Percentiles rank a stretch among this genome's conserved stretches.
Conservation (phyloP, 2,888 invertebrate genomes). For the Polydrusus tereticollis region DNA sequence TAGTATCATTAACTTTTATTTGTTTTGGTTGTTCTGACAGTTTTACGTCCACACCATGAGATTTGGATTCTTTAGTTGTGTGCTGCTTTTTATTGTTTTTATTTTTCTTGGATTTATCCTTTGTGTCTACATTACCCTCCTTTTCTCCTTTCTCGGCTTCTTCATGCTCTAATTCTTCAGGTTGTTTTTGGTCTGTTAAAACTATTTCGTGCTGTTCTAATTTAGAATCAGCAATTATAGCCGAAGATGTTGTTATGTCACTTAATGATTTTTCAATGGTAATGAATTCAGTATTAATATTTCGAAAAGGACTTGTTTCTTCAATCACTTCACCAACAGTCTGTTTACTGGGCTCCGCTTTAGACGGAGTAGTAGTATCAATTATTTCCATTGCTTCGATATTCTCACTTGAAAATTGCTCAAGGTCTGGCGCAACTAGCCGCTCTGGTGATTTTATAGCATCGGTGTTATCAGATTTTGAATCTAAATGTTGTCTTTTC, state of each 20-base stretch:
- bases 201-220: background rate
- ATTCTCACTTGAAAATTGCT: background rate
- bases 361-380: conserved; percentile 7
- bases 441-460: background rate
- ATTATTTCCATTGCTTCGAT: background rate
- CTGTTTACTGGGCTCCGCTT: background rate
- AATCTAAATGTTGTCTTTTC: background rate
- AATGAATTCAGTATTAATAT: conserved; percentile 11
- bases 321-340: background rate
- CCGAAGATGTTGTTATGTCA: background rate
- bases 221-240: background rate
- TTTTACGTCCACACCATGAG: background rate
- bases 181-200: background rate
- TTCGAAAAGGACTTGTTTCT: background rate
- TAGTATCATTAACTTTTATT: background rate
- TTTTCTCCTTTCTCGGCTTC: background rate
- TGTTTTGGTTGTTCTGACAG: background rate
- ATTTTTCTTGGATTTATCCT: background rate
- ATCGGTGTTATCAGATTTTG: background rate
- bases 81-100: background rate
- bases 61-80: background rate
- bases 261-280: background rate
- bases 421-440: background rate
- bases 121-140: background rate
- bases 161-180: background rate